Evolutionary conservation across 2,888 invertebrate species (phyloP), one percentile per base, ranked within the genome.

Genomic region (Tachina fera): DNA sequence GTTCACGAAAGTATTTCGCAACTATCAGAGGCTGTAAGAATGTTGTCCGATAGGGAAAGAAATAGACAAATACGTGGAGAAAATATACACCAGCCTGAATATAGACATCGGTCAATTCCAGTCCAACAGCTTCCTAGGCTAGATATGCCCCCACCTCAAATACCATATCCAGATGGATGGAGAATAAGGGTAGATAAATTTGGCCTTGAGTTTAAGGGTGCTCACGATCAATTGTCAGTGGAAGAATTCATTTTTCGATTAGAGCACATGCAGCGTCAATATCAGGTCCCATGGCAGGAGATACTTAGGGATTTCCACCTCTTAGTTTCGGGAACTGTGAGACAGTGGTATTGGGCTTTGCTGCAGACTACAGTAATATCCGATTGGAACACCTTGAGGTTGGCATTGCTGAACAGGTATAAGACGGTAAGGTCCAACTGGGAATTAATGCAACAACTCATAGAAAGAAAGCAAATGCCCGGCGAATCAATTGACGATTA

Each of bases 181-280:
- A 63, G 9, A 51, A 74, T 74, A 9, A 61, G 74, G 9, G 43
- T 74, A 1, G 74, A 74, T n/a, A 74, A 74, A 9, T 63, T 74
- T 16, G 74, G 74, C 5, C 6, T 58, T 6, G 60, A 60, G 8
- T 60, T 60, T 39, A 60, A 60, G 6, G 60, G 60, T 1, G 39
- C 13, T 41, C n/a, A 51, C 8, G 51, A 9, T 60, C 60, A 60
- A 39, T 14, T 60, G 13, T 60, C 39, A 14, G 60, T 60, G 0
- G 60, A 60, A 9, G 60, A 60, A 39, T 60, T 39, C 0, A 60
- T 60, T 8, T 60, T 60, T 8, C 13, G 60, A 1, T 13, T 58
- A 11, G 39, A 58, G 6, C 58, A 58, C 14, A 58, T 58, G 58
- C 58, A 58, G 31, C 22, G 58, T 1, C 58, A 58, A 39, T 60